Conservation (phyloP, 2,888 invertebrate species). For the Mystacides longicornis region DNA sequence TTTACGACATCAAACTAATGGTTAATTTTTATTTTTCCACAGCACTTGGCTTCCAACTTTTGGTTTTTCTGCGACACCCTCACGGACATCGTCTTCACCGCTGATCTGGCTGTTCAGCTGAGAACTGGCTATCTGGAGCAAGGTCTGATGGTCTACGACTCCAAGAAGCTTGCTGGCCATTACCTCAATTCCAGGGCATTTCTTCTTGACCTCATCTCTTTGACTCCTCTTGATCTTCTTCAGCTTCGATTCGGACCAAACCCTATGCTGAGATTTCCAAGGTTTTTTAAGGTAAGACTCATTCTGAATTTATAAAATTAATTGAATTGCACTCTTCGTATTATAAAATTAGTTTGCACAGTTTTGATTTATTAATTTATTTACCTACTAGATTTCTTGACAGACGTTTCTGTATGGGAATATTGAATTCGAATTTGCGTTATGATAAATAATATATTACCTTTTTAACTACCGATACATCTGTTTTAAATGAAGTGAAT, state of each 20-base stretch:
- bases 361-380: too few relatives aligned
- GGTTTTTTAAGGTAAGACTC: constrained; percentile 68
- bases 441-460: too few relatives aligned
- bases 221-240: constrained; percentile 80
- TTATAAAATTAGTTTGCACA: too few relatives aligned
- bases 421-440: too few relatives aligned
- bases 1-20: neutral
- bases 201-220: constrained; percentile 71
- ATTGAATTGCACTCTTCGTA: too few relatives aligned
- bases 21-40: constrained; percentile 27
- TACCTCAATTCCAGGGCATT: constrained; percentile 81
- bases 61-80: constrained; percentile 80
- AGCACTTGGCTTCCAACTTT: constrained; percentile 62
- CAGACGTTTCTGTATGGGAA: too few relatives aligned
- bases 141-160: constrained; percentile 90
- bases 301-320: neutral
- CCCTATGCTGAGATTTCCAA: constrained; percentile 81
- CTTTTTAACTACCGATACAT: too few relatives aligned
- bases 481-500: too few relatives aligned
- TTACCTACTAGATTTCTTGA: too few relatives aligned
- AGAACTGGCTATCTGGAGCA: constrained; percentile 93
- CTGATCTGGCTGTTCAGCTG: constrained; percentile 86
- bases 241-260: constrained; percentile 76
- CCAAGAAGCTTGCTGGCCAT: constrained; percentile 80
- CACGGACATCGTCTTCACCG: constrained; percentile 78